A percentile compares a stretch with the other conserved stretches of the same genome.
Evolutionary conservation across 2,888 invertebrate genomes (phyloP).

Genomic region (Acanthosoma haemorrhoidale): DNA sequence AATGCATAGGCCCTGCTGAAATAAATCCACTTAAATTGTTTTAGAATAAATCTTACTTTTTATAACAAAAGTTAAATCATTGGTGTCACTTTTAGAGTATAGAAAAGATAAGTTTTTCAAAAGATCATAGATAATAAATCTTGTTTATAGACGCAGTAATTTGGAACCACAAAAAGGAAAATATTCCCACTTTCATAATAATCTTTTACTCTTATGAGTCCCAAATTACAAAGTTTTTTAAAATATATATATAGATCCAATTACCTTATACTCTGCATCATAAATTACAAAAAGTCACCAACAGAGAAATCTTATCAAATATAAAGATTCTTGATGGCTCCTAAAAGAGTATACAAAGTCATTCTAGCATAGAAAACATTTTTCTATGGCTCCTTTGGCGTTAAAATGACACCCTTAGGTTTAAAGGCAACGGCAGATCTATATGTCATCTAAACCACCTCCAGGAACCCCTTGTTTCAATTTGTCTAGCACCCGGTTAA

Average conservation of each 20-base stretch:
- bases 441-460: slow-evolving; percentile 67
- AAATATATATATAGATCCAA: slow-evolving; percentile 1
- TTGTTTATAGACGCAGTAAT: too few relatives aligned
- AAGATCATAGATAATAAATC: too few relatives aligned
- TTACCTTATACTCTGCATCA: neutral
- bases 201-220: too few relatives aligned
- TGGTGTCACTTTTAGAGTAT: neutral
- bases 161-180: too few relatives aligned
- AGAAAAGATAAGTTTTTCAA: neutral
- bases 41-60: neutral
- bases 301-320: neutral
- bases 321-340: neutral
- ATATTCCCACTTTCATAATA: too few relatives aligned
- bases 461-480: slow-evolving; percentile 72
- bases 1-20: neutral
- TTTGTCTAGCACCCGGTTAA: slow-evolving; percentile 84
- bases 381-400: neutral
- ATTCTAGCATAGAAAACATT: neutral
- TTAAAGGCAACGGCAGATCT: neutral
- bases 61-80: neutral
- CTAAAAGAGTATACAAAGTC: neutral
- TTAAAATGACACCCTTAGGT: neutral
- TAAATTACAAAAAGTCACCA: neutral
- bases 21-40: neutral
- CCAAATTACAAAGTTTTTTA: too few relatives aligned